phyloP scores from a whole-genome alignment of 2,888 invertebrate genomes.

The Julus scanicus region DNA sequence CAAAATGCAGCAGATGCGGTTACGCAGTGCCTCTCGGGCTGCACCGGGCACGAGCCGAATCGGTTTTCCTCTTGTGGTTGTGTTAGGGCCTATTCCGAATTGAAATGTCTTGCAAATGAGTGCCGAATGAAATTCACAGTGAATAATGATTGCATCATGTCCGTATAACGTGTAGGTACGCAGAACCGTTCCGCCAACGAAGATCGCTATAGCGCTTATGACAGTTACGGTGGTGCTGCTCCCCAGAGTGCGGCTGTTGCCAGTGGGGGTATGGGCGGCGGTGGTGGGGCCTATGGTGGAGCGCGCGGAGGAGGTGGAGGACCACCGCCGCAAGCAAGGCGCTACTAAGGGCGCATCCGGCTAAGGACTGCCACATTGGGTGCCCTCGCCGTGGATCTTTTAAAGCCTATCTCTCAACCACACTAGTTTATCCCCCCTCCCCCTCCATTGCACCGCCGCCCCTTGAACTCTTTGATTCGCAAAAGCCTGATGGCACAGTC shows the following conservation, averaged over 20 bases:
- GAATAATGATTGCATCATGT: slow-evolving; percentile 38
- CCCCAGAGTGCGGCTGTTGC: slow-evolving; percentile 35
- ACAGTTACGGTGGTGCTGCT: slow-evolving; percentile 52
- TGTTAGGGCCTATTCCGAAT: neutral
- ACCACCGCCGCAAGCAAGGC: slow-evolving; percentile 49
- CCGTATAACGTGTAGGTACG: slow-evolving; percentile 50
- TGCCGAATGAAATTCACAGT: slow-evolving; percentile 14
- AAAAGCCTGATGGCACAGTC: slow-evolving; percentile 19
- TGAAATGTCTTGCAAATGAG: slow-evolving; percentile 32
- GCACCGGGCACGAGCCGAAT: neutral
- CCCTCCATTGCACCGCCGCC: slow-evolving; percentile 30
- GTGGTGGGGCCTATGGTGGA: slow-evolving; percentile 50
- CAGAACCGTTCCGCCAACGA: slow-evolving; percentile 46
- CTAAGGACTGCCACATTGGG: neutral
- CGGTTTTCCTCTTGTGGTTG: neutral
- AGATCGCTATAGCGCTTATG: slow-evolving; percentile 51
- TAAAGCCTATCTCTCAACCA: slow-evolving; percentile 1
- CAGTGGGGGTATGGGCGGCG: slow-evolving; percentile 24
- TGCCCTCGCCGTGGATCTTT: slow-evolving; percentile 14
- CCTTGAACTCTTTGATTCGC: slow-evolving; percentile 5
- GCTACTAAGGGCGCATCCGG: slow-evolving; percentile 44
- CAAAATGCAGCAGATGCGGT: neutral
- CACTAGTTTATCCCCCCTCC: slow-evolving; percentile 6
- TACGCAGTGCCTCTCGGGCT: neutral
- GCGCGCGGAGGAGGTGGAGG: slow-evolving; percentile 45